Evolutionary conservation across 1,140 invertebrate genomes (phyloP), one percentile per base, ranked within the genome.

Genomic region (Bombus polaris): DNA sequence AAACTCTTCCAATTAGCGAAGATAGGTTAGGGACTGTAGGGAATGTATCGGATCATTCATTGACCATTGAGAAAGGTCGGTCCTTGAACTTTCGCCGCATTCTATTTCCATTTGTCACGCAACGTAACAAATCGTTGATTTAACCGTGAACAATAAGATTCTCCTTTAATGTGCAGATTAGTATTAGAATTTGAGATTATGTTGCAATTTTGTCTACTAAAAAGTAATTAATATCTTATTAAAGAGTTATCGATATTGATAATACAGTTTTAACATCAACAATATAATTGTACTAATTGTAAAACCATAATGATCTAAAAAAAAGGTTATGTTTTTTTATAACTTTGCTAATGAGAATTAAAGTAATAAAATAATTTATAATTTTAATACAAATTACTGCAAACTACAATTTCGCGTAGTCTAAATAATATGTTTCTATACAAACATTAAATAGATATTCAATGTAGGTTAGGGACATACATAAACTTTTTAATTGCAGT

Each of bases 21-120:
- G 78, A 57, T 35, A 68, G 68, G 35, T 81, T 47, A 66, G 37
- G 42, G 68, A 66, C n/a, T 73, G 59, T 59, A 65, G 44, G 78
- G 59, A 22, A 74, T 57, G 35, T 85, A 81, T 81, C n/a, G 59
- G 70, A 81, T 68, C 57, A 68, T 73, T 87, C 79, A 84, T 90
- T 86, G 87, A 78, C 86, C 85, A 84, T 85, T 88, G 87, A 89
- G 86, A 85, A 92, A 90, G 90, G 83, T 89, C 91, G 91, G 90
- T 93, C 91, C 91, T 92, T 93, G 90, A 91, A 91, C 90, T 90
- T 92, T 88, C 85, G 88, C 71, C 78, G 86, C 87, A 81, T 85
- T 92, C 86, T 87, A 86, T 92, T 90, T 91, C 87, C 91, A 93
- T 90, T 91, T 92, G 88, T 91, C 88, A 89, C 89, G 85, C 91